Evolutionary conservation across 2,797 vertebrate genomes (phyloP).

Genomic region (Gymnopithys bicolor): DNA sequence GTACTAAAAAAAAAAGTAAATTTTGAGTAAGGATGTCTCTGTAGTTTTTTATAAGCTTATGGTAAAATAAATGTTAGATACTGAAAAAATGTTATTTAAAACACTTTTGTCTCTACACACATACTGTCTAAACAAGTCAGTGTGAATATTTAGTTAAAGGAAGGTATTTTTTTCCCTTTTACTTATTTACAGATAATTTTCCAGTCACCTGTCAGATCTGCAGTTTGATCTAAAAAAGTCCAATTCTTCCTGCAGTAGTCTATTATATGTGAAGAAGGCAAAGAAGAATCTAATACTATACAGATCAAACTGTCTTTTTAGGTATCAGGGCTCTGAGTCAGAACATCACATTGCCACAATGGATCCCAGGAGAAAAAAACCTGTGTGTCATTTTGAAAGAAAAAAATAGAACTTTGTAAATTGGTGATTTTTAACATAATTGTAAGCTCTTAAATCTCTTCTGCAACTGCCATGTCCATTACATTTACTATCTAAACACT

Average conservation of each 20-base stretch:
- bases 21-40: not conserved
- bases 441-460: not conserved
- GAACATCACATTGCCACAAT: not conserved
- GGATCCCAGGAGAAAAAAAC: not conserved
- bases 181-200: not conserved
- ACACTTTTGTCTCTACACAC: not conserved
- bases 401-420: not conserved
- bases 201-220: not conserved
- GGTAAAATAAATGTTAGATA: not conserved
- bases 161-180: not conserved
- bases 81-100: fast-evolving
- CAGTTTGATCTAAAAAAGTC: not conserved
- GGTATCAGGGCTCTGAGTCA: not conserved
- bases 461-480: not conserved
- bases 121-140: not conserved
- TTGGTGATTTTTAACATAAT: not conserved
- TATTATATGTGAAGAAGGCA: not conserved
- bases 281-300: not conserved
- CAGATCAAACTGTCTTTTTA: not conserved
- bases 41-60: not conserved
- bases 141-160: not conserved
- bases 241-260: not conserved
- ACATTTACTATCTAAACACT: not conserved
- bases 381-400: not conserved
- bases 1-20: not conserved